A percentile compares a stretch with the other conserved stretches of the same genome.
Evolutionary conservation across 2,888 invertebrate species (phyloP).

Genomic region (Cyclophora punctaria): DNA sequence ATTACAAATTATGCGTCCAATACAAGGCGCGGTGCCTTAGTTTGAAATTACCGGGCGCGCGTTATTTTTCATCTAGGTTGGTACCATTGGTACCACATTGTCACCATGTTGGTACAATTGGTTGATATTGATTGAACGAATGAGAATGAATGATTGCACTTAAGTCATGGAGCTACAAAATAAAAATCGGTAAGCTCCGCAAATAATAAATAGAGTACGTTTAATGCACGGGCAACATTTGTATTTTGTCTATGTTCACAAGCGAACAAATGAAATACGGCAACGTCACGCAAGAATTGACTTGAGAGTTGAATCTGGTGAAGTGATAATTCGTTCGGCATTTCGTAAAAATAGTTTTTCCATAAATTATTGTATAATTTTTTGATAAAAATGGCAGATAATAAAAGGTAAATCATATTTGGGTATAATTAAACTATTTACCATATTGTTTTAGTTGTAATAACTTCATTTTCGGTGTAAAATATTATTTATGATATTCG

Average conservation of each 20-base stretch:
- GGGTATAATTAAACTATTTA: not conserved
- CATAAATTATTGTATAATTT: conserved; percentile 48
- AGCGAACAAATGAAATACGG: conserved; percentile 75
- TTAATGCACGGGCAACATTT: conserved; percentile 36
- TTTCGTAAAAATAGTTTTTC: conserved; percentile 47
- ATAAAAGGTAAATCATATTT: conserved; percentile 62
- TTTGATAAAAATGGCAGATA: conserved; percentile 70
- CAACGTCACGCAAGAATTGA: conserved; percentile 69
- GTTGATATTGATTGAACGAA: no score
- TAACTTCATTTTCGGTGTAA: conserved; percentile 18
- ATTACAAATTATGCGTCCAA: no score
- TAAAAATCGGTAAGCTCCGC: conserved; percentile 16
- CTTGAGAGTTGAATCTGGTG: conserved; percentile 22
- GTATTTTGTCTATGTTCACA: conserved; percentile 19
- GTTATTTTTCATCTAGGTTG: no score
- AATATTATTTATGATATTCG: conserved; percentile 38
- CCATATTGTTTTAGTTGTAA: conserved; percentile 1
- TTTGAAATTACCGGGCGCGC: no score
- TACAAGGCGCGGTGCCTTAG: no score
- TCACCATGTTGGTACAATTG: no score
- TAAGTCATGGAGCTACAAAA: no score
- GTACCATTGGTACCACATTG: no score
- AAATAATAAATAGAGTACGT: conserved; percentile 7
- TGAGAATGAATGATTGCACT: no score
- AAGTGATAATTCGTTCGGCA: conserved; percentile 57